phyloP scores from a whole-genome alignment of 1,140 invertebrate genomes.

The Grapholita molesta region DNA sequence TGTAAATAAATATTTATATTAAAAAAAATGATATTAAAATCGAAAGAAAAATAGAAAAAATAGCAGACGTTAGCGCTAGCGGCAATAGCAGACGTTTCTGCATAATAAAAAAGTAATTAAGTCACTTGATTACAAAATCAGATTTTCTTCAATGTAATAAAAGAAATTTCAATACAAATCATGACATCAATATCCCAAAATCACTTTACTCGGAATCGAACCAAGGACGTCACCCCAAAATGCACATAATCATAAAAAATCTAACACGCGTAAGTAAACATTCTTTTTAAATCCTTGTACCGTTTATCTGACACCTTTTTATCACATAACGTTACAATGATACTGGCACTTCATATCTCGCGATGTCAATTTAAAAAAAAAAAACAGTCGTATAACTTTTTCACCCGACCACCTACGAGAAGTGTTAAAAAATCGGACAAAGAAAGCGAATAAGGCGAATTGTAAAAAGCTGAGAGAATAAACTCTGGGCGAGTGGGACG shows the following conservation, averaged over 20 bases:
- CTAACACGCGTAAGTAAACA: background rate
- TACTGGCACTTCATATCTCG: conserved; percentile 8
- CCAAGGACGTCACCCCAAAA: conserved; percentile 24
- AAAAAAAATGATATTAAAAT: too few relatives aligned
- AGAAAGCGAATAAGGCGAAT: conserved; percentile 38
- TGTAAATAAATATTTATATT: too few relatives aligned
- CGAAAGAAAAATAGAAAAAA: too few relatives aligned
- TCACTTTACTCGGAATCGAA: background rate
- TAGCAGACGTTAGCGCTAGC: too few relatives aligned
- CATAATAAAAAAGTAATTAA: too few relatives aligned
- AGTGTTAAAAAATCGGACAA: conserved; percentile 9
- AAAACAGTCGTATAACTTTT: conserved; percentile 14
- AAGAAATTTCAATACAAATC: background rate
- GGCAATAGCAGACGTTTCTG: too few relatives aligned
- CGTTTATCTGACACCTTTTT: conserved; percentile 3
- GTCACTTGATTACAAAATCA: too few relatives aligned
- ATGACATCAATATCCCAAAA: too few relatives aligned
- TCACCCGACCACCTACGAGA: conserved; percentile 12
- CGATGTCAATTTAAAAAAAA: conserved; percentile 15
- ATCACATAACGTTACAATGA: background rate
- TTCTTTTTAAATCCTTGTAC: conserved; percentile 8
- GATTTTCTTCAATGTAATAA: background rate
- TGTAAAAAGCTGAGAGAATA: conserved; percentile 69
- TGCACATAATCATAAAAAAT: conserved; percentile 22
- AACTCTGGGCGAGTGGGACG: conserved; percentile 33